Evolutionary conservation across 2,113 vertebrate genomes (phyloP).

Genomic region (rat (Rattus norvegicus)): GRCr8 NC_086022.1:116539001-116539500

Average conservation of each 20-base stretch:
- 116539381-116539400: background rate
- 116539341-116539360: background rate
- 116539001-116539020: background rate
- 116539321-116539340: background rate
- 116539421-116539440: background rate
- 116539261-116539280: background rate
- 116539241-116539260: background rate
- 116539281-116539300: background rate
- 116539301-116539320: background rate
- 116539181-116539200: background rate
- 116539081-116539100: too few species aligned
- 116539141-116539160: background rate
- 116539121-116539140: background rate
- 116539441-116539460: background rate
- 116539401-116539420: slow-evolving; percentile 35
- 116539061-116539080: too few species aligned
- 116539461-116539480: background rate
- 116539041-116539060: background rate
- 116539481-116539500: background rate
- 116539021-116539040: background rate
- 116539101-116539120: background rate
- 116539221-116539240: background rate
- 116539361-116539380: background rate
- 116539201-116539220: background rate
- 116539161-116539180: background rate